phyloP scores from a whole-genome alignment of 1,140 invertebrate genomes.

The Euwallacea fornicatus region DNA sequence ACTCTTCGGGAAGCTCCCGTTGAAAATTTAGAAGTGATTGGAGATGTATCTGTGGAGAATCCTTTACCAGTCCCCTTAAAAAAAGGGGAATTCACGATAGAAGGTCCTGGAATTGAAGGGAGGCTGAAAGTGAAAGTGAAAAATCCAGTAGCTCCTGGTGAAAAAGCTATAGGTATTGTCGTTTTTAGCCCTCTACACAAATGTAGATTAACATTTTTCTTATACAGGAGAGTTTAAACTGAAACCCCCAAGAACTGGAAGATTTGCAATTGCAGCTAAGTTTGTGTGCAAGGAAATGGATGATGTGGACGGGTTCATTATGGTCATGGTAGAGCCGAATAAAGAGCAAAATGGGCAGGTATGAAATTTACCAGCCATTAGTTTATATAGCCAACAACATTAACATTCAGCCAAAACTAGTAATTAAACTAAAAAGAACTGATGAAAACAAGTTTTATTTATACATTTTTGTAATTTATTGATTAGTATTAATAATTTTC shows the following conservation, averaged over 20 bases:
- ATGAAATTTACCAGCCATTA: background rate
- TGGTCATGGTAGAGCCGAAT: constrained; percentile 59
- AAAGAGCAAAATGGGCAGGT: constrained; percentile 31
- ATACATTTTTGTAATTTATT: no score
- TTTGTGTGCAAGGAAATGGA: constrained; percentile 79
- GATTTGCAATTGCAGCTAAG: constrained; percentile 76
- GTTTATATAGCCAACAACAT: no score
- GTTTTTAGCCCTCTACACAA: background rate
- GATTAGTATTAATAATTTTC: no score
- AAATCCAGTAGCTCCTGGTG: constrained; percentile 63
- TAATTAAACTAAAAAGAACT: no score
- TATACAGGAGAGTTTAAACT: constrained; percentile 64
- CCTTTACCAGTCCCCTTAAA: constrained; percentile 76
- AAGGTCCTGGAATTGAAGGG: constrained; percentile 74
- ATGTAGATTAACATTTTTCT: constrained; percentile 3
- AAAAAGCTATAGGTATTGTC: constrained; percentile 59
- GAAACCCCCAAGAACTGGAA: constrained; percentile 69
- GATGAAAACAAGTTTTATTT: no score
- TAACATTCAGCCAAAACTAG: no score
- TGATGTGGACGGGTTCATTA: constrained; percentile 80
- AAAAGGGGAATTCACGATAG: constrained; percentile 75
- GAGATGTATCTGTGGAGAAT: constrained; percentile 76
- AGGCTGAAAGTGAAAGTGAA: constrained; percentile 70
- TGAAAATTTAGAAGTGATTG: constrained; percentile 65
- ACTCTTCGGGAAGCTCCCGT: constrained; percentile 63